phyloP scores from a whole-genome alignment of 2,888 invertebrate genomes.

The Acronicta leporina region DNA sequence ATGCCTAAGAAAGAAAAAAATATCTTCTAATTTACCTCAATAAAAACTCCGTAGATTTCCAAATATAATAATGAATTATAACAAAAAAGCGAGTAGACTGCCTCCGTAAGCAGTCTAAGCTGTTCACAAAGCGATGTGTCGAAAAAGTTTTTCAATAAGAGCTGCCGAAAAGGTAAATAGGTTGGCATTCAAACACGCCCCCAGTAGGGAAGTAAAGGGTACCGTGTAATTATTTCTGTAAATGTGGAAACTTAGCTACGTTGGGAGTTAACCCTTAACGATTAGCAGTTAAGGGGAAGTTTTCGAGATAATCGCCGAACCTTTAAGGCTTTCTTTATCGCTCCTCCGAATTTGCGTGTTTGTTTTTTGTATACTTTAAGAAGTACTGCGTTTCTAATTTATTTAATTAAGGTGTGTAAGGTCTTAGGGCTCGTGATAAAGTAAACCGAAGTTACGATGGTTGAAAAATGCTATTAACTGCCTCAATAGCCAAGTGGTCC shows the following conservation, averaged over 20 bases:
- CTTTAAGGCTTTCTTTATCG: slow-evolving; percentile 54
- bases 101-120: slow-evolving; percentile 11
- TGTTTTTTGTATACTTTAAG: slow-evolving; percentile 41
- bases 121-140: slow-evolving; percentile 70
- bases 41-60: no score
- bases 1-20: no score
- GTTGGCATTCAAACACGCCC: slow-evolving; percentile 71
- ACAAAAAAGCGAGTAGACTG: slow-evolving; percentile 4
- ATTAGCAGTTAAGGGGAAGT: slow-evolving; percentile 73
- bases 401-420: slow-evolving; percentile 27
- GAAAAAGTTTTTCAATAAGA: slow-evolving; percentile 85
- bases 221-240: slow-evolving; percentile 83
- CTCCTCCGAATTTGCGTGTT: slow-evolving; percentile 19
- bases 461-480: no score
- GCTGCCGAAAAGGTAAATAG: slow-evolving; percentile 79
- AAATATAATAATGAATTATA: not conserved
- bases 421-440: no score
- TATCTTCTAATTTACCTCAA: no score
- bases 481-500: no score
- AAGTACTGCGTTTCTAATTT: slow-evolving; percentile 14
- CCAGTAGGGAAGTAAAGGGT: slow-evolving; percentile 24
- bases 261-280: slow-evolving; percentile 74
- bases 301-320: slow-evolving; percentile 69
- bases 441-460: no score
- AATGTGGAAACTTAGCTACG: slow-evolving; percentile 81